Evolutionary conservation across 2,797 vertebrate genomes (phyloP), one percentile per base, ranked within the genome.

Genomic region (Vespertilio murinus): DNA sequence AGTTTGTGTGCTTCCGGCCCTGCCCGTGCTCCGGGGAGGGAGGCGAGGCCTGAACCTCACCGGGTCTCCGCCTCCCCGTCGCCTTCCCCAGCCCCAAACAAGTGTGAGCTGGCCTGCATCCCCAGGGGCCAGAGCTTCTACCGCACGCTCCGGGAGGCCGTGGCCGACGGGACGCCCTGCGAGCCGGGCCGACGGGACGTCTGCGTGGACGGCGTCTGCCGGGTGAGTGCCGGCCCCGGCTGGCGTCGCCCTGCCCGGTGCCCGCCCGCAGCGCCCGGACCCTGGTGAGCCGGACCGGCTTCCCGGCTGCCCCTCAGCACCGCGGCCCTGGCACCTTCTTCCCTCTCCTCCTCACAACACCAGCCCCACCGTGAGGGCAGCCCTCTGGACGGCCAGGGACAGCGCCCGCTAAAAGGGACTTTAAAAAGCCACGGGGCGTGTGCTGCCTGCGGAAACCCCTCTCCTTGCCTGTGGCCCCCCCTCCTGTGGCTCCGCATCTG

Each of bases 61-160:
- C 7, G 4, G 22, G 5, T 65, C 65, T 84, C 61, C 54, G 45
- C 54, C 86, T 45, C 28, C 75, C 79, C 91, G 1, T 73, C 96
- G 90, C 93, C 77, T 59, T 92, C 85, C 16, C 17, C 65, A 99
- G 99, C 98, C 0, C 98, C 99, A 69, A 99, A 99, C 97, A 99
- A 99, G 70, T 99, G 99, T 96, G 99, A 99, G 97, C 98, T 99
- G 97, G 99, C 99, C 98, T 99, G 99, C 97, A 99, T 99, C 93
- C 99, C 99, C 30, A 99, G 98, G 96, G 99, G 99, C 95, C 99
- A 99, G 96, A 99, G 99, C 98, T 99, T 99, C 95, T 99, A 98
- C 98, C 99, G 99, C 79, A 99, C 98, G 18, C 99, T 99, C 91
- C 98, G 98, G 95, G 98, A 98, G 86, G 92, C 98, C 0, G 99